phyloP scores from a whole-genome alignment of 1,140 invertebrate species.

The Drosophila rufa region DNA sequence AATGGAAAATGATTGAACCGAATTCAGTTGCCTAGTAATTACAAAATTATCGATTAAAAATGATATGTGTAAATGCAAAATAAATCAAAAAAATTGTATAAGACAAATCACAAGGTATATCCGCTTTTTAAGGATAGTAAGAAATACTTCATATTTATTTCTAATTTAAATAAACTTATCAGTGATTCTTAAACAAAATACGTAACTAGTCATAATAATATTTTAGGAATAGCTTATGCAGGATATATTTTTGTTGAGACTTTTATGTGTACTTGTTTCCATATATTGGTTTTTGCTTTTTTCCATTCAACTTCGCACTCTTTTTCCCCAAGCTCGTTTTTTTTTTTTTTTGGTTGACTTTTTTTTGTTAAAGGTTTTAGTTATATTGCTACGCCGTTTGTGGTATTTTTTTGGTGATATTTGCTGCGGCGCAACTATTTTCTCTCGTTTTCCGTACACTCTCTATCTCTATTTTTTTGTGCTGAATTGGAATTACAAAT shows the following conservation, averaged over 20 bases:
- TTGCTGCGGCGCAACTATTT: constrained; percentile 70
- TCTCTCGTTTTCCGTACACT: constrained; percentile 10
- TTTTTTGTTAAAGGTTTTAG: constrained; percentile 38
- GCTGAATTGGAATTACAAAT: constrained; percentile 78
- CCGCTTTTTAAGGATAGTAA: too few species aligned
- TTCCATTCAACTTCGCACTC: constrained; percentile 48
- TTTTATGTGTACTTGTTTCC: neutral
- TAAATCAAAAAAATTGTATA: too few species aligned
- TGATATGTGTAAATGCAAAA: neutral
- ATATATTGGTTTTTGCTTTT: constrained; percentile 11
- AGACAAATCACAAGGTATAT: too few species aligned
- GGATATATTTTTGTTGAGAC: neutral
- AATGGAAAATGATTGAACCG: neutral
- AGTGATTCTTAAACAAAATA: too few species aligned
- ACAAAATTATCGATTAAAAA: neutral
- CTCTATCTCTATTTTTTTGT: constrained; percentile 26
- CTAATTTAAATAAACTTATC: too few species aligned
- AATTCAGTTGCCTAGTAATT: constrained; percentile 4
- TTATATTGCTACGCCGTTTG: constrained; percentile 67
- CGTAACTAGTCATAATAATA: neutral
- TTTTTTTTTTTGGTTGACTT: constrained; percentile 12
- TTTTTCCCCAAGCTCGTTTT: constrained; percentile 1
- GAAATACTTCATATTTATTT: neutral
- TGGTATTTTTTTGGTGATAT: constrained; percentile 73
- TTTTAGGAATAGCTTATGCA: neutral